Percentiles rank a stretch among this genome's conserved stretches.
Conservation (phyloP, 1,140 invertebrate species). For the Lordiphosa stackelbergi region DNA sequence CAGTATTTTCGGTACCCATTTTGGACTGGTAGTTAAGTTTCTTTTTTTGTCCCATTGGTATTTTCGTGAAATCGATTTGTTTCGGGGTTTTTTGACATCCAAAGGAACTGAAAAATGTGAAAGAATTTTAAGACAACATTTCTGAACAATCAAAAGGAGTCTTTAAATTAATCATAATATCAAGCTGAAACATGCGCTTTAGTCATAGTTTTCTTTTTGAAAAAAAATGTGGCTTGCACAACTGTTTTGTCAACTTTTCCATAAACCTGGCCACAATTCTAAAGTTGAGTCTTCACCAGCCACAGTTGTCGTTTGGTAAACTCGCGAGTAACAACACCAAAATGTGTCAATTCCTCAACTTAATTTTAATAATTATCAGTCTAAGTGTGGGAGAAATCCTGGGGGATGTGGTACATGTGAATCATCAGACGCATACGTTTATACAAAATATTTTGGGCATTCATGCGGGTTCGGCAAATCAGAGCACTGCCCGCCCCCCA, state of each 20-base stretch:
- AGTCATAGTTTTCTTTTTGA: too few relatives aligned
- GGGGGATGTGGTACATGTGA: conserved; percentile 1
- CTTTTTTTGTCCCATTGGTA: too few relatives aligned
- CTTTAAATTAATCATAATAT: background rate
- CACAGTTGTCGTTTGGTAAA: conserved; percentile 2
- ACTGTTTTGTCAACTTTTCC: conserved; percentile 2
- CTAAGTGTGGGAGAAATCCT: background rate
- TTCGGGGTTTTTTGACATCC: too few relatives aligned
- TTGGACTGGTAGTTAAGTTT: too few relatives aligned
- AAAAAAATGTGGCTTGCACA: too few relatives aligned
- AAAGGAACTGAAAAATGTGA: too few relatives aligned
- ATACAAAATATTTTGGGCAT: conserved; percentile 17
- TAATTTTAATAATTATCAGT: conserved; percentile 2
- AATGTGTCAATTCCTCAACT: background rate
- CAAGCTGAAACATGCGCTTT: too few relatives aligned
- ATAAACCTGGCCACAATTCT: background rate
- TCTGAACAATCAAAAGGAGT: conserved; percentile 1
- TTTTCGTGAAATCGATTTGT: too few relatives aligned
- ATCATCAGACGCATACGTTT: background rate
- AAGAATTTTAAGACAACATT: too few relatives aligned
- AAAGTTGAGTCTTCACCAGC: background rate
- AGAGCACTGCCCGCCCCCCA: too few relatives aligned
- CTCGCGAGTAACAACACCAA: background rate
- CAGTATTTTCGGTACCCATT: too few relatives aligned
- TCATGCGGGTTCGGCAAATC: conserved; percentile 7